A percentile compares a stretch with the other conserved stretches of the same genome.
Conservation (phyloP, 2,888 invertebrate species). For the Galerucella pusilla region DNA sequence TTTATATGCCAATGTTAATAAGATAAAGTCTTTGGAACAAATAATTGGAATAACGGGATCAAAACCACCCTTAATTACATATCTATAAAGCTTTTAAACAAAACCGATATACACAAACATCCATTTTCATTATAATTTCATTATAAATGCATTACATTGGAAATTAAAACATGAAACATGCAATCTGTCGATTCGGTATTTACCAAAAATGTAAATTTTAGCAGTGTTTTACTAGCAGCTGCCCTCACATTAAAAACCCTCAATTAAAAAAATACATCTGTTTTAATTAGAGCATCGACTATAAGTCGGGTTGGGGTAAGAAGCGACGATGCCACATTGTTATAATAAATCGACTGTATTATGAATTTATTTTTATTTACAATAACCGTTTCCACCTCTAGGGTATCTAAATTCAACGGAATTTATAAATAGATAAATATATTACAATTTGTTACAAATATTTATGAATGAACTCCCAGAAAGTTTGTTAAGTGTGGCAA, state of each 20-base stretch:
- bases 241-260: constrained; percentile 38
- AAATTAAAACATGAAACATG: constrained; percentile 55
- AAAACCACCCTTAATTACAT: constrained; percentile 13
- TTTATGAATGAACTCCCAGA: not conserved
- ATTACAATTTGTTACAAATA: no score
- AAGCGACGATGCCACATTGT: constrained; percentile 20
- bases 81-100: constrained; percentile 14
- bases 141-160: constrained; percentile 64
- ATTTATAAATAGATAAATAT: no score
- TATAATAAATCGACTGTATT: not conserved
- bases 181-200: constrained; percentile 62
- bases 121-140: constrained; percentile 60
- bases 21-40: not conserved
- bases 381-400: no score
- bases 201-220: constrained; percentile 52
- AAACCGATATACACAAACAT: constrained; percentile 47
- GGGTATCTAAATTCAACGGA: no score
- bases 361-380: no score
- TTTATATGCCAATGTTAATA: not conserved
- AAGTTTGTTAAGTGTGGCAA: constrained; percentile 9
- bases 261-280: constrained; percentile 62
- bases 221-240: constrained; percentile 47
- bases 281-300: constrained; percentile 62
- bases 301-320: constrained; percentile 53
- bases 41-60: not conserved